phyloP scores from a whole-genome alignment of 2,797 vertebrate genomes.

The Oophaga sylvatica region DNA sequence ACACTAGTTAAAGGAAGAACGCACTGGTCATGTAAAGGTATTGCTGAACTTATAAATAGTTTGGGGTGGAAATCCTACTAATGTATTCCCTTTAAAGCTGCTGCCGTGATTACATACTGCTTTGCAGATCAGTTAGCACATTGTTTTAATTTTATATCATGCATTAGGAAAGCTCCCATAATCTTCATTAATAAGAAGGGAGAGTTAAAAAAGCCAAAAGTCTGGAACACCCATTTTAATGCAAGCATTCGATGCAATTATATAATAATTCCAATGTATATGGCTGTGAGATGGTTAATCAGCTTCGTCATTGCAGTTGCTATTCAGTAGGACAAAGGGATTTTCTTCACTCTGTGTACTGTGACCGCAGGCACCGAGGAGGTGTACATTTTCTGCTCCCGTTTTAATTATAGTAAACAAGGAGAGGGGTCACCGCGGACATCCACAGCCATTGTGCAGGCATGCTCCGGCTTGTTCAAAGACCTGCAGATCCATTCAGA shows the following conservation, averaged over 20 bases:
- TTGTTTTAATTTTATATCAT: no score
- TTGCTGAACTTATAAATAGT: no score
- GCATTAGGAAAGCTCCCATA: no score
- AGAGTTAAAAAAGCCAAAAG: background rate
- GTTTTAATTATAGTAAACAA: constrained; percentile 55
- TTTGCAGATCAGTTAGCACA: no score
- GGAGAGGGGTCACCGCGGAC: constrained; percentile 44
- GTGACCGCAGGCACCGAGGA: constrained; percentile 37
- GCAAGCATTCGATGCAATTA: background rate
- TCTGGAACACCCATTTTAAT: no score
- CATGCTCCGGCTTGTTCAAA: constrained; percentile 41
- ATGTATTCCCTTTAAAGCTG: no score
- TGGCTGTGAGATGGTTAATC: constrained; percentile 32
- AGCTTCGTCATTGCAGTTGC: background rate
- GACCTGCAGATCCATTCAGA: constrained; percentile 10
- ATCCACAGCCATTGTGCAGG: constrained; percentile 42
- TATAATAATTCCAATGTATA: background rate
- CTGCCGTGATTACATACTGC: no score
- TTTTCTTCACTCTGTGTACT: constrained; percentile 30
- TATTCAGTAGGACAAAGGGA: constrained; percentile 31
- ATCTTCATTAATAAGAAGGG: no score
- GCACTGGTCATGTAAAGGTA: no score
- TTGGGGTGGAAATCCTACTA: no score
- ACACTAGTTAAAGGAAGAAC: no score
- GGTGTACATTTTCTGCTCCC: constrained; percentile 29